A percentile compares a stretch with the other conserved stretches of the same genome.
These are phyloP conservation scores for Ectemnius cavifrons DNA, from an alignment of 2,888 invertebrate genomes.

Conservation along the genomic window DNA sequence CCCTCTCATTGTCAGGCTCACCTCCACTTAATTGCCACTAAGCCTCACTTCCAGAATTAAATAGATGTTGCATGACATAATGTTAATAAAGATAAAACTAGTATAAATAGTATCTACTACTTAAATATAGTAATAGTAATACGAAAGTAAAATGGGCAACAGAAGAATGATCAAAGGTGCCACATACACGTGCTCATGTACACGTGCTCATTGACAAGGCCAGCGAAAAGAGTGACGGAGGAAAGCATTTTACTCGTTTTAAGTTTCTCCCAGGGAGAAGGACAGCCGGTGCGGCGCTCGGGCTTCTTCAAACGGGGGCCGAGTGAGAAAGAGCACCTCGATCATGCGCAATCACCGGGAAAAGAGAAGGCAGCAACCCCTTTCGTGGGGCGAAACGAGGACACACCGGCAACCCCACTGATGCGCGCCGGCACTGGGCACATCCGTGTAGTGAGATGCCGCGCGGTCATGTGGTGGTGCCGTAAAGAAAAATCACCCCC, in stretches of 20 bases:
- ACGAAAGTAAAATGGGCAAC: no score
- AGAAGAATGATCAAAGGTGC: not conserved
- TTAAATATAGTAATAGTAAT: no score
- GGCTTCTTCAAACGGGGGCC: conserved; percentile 33
- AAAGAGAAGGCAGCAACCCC: conserved; percentile 57
- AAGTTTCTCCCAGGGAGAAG: conserved; percentile 33
- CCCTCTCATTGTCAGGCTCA: no score
- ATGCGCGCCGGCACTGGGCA: conserved; percentile 54
- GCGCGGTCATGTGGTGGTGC: conserved; percentile 66
- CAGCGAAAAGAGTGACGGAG: conserved; percentile 41
- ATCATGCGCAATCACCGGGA: conserved; percentile 70
- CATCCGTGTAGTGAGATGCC: conserved; percentile 63
- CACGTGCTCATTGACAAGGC: no score
- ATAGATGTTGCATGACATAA: no score
- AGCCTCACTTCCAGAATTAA: no score
- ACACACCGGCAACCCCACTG: conserved; percentile 53
- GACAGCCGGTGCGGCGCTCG: conserved; percentile 17
- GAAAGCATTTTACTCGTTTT: conserved; percentile 56
- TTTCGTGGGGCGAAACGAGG: conserved; percentile 48
- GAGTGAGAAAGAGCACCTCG: conserved; percentile 55
- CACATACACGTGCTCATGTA: not conserved
- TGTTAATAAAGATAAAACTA: no score
- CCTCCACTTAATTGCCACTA: no score
- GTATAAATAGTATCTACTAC: no score
- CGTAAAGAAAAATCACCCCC: conserved; percentile 74